Evolutionary conservation across 92 coral and sea anemone genomes (phyloP).

Genomic region (Phenganax stokvisi): DNA sequence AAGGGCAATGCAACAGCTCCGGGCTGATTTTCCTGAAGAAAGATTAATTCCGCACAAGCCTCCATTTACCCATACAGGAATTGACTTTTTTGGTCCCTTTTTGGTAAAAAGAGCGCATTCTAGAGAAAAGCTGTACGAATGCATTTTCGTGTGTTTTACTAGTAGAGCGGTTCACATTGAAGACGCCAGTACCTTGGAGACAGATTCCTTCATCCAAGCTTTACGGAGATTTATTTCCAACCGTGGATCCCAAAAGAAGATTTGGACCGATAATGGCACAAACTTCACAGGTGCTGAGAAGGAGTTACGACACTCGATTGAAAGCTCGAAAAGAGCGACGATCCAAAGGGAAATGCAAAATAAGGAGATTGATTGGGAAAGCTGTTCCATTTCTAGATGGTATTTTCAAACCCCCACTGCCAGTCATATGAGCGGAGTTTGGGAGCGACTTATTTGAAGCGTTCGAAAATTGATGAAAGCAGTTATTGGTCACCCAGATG

Average conservation of each 20-base stretch:
- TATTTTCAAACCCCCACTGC: constrained; percentile 58
- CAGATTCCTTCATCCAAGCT: constrained; percentile 39
- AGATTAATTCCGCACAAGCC: constrained; percentile 45
- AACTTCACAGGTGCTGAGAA: constrained; percentile 42
- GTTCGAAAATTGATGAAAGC: constrained; percentile 52
- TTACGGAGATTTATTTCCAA: constrained; percentile 38
- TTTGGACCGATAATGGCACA: constrained; percentile 44
- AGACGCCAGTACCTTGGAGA: constrained; percentile 41
- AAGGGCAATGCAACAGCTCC: constrained; percentile 45
- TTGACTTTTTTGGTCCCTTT: constrained; percentile 56
- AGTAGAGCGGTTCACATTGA: constrained; percentile 45
- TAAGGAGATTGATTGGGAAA: constrained; percentile 49
- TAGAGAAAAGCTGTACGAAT: constrained; percentile 45
- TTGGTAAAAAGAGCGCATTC: constrained; percentile 52
- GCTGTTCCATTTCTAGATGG: constrained; percentile 43
- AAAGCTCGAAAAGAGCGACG: constrained; percentile 18
- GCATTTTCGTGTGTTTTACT: constrained; percentile 48
- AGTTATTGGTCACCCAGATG: constrained; percentile 50
- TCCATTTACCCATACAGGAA: constrained; percentile 54
- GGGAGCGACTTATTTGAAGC: constrained; percentile 61
- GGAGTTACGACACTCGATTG: constrained; percentile 25
- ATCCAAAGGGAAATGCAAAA: constrained; percentile 40
- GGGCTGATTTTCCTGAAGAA: constrained; percentile 53
- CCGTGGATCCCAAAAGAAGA: constrained; percentile 33
- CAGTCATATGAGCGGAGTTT: constrained; percentile 56